Conservation (phyloP, 2,888 invertebrate species). For the Oxycera nigricornis region DNA sequence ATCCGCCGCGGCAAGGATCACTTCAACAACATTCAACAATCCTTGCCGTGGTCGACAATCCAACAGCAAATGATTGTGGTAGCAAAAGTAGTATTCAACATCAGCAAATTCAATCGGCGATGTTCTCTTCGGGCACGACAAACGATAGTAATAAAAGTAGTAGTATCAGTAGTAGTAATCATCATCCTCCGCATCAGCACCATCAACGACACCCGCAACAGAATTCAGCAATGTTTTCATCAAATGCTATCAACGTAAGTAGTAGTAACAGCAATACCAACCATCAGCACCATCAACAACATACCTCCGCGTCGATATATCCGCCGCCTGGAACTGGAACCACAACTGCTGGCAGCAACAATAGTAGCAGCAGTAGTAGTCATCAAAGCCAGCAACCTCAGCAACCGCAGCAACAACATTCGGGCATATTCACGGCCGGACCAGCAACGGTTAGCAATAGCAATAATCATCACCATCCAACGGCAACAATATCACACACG, state of each 20-base stretch:
- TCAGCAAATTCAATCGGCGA: conserved; percentile 40
- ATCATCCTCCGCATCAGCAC: conserved; percentile 12
- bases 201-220: conserved; percentile 15
- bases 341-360: not conserved
- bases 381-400: conserved; percentile 3
- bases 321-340: not conserved
- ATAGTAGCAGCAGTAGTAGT: not conserved
- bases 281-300: not conserved
- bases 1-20: conserved; percentile 37
- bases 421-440: conserved; percentile 10
- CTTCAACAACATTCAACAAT: conserved; percentile 11
- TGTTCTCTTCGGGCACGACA: not conserved
- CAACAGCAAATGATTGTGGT: conserved; percentile 25
- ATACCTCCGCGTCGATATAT: not conserved
- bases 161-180: not conserved
- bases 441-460: conserved; percentile 12
- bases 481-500: conserved; percentile 27
- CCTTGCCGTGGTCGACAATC: not conserved
- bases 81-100: conserved; percentile 31
- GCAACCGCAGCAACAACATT: not conserved
- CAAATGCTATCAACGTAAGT: not conserved
- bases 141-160: conserved; percentile 19
- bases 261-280: not conserved
- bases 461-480: conserved; percentile 30
- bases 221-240: not conserved